phyloP scores from a whole-genome alignment of 2,888 invertebrate genomes.

The Stenotaenia linearis region DNA sequence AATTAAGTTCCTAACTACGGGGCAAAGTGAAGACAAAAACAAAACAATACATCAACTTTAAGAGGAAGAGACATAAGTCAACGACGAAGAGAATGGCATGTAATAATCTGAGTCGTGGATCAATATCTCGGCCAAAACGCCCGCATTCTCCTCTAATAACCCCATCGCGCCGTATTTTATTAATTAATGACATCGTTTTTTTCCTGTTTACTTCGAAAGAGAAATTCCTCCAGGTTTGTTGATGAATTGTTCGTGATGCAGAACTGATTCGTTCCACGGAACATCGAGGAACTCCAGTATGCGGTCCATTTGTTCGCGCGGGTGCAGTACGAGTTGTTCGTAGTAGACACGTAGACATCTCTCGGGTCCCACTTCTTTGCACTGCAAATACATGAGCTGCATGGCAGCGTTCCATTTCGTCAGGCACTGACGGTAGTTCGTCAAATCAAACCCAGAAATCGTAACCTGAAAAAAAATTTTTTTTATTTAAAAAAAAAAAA shows the following conservation, averaged over 20 bases:
- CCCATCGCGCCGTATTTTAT: not conserved
- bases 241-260: constrained; percentile 96
- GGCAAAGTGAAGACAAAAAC: not conserved
- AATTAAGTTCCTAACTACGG: not conserved
- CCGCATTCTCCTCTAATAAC: no score
- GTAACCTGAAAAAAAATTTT: constrained; percentile 56
- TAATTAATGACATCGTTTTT: no score
- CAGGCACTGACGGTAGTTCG: constrained; percentile 88
- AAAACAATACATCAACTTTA: not conserved
- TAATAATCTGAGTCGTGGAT: not conserved
- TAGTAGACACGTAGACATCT: constrained; percentile 88
- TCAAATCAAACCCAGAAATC: constrained; percentile 90
- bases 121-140: not conserved
- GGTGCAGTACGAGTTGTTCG: constrained; percentile 94
- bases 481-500: not conserved
- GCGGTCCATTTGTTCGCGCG: constrained; percentile 76
- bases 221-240: constrained; percentile 92
- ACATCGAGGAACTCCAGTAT: constrained; percentile 83
- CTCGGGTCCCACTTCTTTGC: constrained; percentile 60
- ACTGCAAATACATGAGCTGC: constrained; percentile 89
- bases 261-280: constrained; percentile 90
- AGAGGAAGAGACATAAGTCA: not conserved
- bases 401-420: constrained; percentile 95
- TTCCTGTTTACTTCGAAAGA: constrained; percentile 74
- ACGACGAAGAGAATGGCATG: not conserved